These are phyloP conservation scores for Anoplolepis gracilipes DNA, from an alignment of 1,140 invertebrate genomes.

Conservation along the genomic window DNA sequence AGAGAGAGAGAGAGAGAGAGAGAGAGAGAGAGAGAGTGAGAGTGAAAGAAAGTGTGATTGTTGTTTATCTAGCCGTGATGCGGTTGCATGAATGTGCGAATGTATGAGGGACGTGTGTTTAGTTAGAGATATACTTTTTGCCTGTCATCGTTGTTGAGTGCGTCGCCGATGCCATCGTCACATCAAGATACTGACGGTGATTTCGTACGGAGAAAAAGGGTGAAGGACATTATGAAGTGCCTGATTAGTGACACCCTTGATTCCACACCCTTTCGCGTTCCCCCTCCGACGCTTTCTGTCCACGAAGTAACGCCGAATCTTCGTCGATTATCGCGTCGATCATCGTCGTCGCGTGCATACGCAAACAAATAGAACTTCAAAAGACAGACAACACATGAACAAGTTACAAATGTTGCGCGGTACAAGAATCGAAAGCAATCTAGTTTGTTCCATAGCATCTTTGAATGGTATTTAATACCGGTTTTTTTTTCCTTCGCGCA, in stretches of 20 bases:
- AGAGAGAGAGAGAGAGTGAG: background rate
- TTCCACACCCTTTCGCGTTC: conserved; percentile 74
- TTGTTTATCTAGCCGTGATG: conserved; percentile 50
- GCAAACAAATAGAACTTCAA: background rate
- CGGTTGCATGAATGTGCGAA: conserved; percentile 61
- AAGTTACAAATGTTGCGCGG: conserved; percentile 24
- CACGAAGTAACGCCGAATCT: conserved; percentile 28
- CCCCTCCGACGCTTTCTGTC: conserved; percentile 67
- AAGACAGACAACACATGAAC: background rate
- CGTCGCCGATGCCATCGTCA: conserved; percentile 57
- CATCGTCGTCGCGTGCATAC: conserved; percentile 2
- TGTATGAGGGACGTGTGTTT: conserved; percentile 51
- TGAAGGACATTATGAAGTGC: conserved; percentile 84
- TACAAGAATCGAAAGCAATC: conserved; percentile 27
- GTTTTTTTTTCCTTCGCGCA: conserved; percentile 35
- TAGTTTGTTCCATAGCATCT: conserved; percentile 19
- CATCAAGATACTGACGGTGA: conserved; percentile 41
- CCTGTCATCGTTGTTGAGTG: conserved; percentile 65
- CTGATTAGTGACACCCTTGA: conserved; percentile 83
- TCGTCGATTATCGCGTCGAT: conserved; percentile 23
- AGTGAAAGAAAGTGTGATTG: conserved; percentile 55
- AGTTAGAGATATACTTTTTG: conserved; percentile 61
- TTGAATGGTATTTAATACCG: conserved; percentile 15
- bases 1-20: background rate
- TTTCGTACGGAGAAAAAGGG: conserved; percentile 55